Base-by-base conservation (phyloP, 2,888 invertebrate species). In the Cenopis cana region DNA sequence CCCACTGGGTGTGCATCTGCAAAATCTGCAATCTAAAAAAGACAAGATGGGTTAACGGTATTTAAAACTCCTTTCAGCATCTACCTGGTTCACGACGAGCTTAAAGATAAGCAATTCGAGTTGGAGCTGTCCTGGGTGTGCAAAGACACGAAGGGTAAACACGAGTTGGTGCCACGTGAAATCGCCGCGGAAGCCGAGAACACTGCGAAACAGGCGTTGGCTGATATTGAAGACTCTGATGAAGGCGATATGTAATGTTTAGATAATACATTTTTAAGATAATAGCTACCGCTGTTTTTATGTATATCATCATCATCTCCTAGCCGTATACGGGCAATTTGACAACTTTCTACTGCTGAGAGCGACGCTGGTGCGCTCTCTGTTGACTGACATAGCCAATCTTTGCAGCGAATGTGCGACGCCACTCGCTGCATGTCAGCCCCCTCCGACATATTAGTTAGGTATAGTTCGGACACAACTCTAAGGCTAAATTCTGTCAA, bases 101-200 rank as follows among this genome's bases (percentile, higher is more conserved):
- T 99, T 6, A 99, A 99, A 90, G 98, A 98, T 90, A 98, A 98
- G 88, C 96, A 98, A 79, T 99, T 99, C 86, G 98, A 98, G 84
- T 93, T 99, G 79, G 99, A 99, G 89, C 94, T 99, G 81, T 98
- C 98, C 67, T 98, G 99, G 97, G 98, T 99, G 14, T 97, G 98
- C 66, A 96, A 96, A 80, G 96, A 95, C 73, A 96, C 96, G 0
- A 94, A 95, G 17, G 98, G 98, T 0, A 91, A 94, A 67, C 98
- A 98, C 89, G 95, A 97, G 82, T 88, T 96, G 72, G 98, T 99
- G 14, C 98, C 98, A 0, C 93, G 94, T 1, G 95, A 95, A 52
- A 85, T 97, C 0, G 97, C 96, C 80, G 90, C 94, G 0, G 97
- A 97, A 80, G 98, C 98, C n/a, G 98, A 99, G 84, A 95, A 95